Evolutionary conservation across 2,113 vertebrate species (phyloP), one percentile per base, ranked within the genome.

Genomic region (Sorex fumeus): DNA sequence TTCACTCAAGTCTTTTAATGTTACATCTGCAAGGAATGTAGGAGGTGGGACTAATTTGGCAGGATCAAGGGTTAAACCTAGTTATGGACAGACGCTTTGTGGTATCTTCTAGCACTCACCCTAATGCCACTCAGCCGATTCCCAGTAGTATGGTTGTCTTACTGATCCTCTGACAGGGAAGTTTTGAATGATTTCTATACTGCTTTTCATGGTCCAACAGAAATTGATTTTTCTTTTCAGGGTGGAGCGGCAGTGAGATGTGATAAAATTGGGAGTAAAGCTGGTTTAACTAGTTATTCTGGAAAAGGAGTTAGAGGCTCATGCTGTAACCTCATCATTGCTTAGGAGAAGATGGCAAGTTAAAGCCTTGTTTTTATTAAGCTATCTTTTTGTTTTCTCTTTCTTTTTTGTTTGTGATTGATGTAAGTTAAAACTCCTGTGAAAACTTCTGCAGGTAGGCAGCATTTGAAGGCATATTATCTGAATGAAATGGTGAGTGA

Each of bases 1-100:
- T 95, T 96, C 74, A 91, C 94, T 95, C 66, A 70, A 89, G 77
- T 93, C 93, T 96, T 95, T 96, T 97, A 96, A 96, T 96, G 93
- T 96, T 97, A 95, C 92, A 95, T 97, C 90, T 95, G 86, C 15
- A 67, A 95, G 93, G 96, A 97, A 95, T 96, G 95, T 7, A 1
- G 75, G 78, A 96, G 90, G 95, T 93, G 90, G 92, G 75, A 94
- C 94, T 96, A 90, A 95, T 93, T 84, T 93, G 92, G 93, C 90
- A 96, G 92, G 96, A 91, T 96, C 96, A 95, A 93, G 93, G 93
- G 94, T 95, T 96, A 96, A 95, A 23, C 74, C 57, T 70, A 78
- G 27, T 87, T 72, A 94, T 8, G 57, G 91, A 84, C 84, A 94
- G 90, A 93, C 43, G n/a, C 64, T 95, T 89, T 91, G 87, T 91